Conservation (phyloP, 2,797 vertebrate genomes). For the Potorous gilbertii region DNA sequence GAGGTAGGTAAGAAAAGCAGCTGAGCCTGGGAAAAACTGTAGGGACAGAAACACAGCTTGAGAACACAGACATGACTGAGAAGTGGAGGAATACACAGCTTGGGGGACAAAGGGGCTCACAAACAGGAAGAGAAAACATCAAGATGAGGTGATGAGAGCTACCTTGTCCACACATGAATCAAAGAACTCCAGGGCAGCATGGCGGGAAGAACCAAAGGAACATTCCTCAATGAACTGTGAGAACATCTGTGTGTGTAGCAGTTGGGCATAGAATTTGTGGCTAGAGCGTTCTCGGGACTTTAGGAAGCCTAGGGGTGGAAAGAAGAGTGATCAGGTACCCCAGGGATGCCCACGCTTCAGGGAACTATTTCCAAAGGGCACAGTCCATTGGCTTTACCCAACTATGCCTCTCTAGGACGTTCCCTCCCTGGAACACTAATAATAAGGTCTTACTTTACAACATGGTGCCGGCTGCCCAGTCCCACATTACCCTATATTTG, state of each 20-base stretch:
- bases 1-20: background rate
- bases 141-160: background rate
- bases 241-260: slow-evolving; percentile 95
- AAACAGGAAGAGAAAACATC: background rate
- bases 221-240: slow-evolving; percentile 97
- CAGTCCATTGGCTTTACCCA: background rate
- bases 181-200: slow-evolving; percentile 94
- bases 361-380: background rate
- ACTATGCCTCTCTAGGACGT: background rate
- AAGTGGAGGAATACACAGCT: background rate
- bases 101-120: background rate
- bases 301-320: slow-evolving; percentile 88
- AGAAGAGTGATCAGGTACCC: rapidly evolving
- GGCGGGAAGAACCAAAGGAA: slow-evolving; percentile 94
- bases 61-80: background rate
- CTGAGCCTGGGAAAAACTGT: background rate
- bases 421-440: background rate
- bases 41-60: too few species aligned
- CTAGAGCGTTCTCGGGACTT: slow-evolving; percentile 94
- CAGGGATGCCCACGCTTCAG: background rate
- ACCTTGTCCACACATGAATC: slow-evolving; percentile 95
- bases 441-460: background rate
- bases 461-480: background rate
- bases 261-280: slow-evolving; percentile 92
- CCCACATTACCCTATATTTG: background rate